Base-by-base conservation (phyloP, 2,113 vertebrate genomes). In the Pterocles burchelli region DNA sequence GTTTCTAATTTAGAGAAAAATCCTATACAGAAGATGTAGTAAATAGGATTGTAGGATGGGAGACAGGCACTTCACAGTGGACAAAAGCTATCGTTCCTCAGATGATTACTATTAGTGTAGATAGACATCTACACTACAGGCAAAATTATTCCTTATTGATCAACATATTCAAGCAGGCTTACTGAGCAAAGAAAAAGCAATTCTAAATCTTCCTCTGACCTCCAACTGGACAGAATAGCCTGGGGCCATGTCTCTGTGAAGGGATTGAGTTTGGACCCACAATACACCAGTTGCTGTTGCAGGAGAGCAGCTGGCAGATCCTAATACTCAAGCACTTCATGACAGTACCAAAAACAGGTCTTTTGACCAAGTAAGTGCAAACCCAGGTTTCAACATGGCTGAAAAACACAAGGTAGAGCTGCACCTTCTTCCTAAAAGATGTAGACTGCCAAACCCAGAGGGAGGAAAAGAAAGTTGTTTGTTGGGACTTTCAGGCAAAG, bases 161-260 rank as follows among this genome's bases (percentile, higher is more conserved):
- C 61, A 93, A 62, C 43, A 34, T 75, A 86, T 19, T 77, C 59
- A 89, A 75, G 41, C 29, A 74, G 65, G 66, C 25, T 86, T 67
- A 54, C 28, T 85, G 67, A 80, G 85, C 49, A 93, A 94, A 88
- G 54, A 88, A 93, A 96, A 96, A 20, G 59, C 71, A 82, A 66
- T 62, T 88, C 58, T 63, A 68, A 65, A 80, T 38, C 70, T 51
- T 77, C 36, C 59, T 83, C 68, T 88, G 46, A 80, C 83, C 67
- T 93, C 52, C 71, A 76, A 5, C 22, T 4, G 55, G 85, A 67
- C 82, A 88, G 78, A 85, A 36, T 7, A 71, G 79, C 89, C 75
- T 80, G 48, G 20, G 48, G 71, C 36, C 78, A 67, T 4, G 14
- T 38, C n/a, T 70, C 51, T 6, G 0, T 31, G 51, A 85, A 83